Evolutionary conservation across 2,113 vertebrate genomes (phyloP).

Genomic region (Leucopsar rothschildi): DNA sequence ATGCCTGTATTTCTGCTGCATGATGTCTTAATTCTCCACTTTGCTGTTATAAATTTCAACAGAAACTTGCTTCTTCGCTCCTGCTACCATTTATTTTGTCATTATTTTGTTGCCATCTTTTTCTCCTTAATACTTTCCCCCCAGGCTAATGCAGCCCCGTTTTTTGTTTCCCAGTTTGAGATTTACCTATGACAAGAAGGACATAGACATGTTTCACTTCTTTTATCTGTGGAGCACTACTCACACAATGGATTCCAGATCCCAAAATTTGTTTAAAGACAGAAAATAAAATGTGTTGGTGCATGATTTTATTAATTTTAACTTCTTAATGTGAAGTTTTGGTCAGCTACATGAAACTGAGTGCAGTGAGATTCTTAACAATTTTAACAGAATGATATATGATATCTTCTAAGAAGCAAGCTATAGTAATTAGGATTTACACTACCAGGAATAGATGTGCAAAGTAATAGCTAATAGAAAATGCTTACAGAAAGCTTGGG

Average conservation of each 20-base stretch:
- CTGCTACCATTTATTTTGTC: background rate
- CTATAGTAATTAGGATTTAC: background rate
- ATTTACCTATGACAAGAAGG: background rate
- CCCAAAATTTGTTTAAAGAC: background rate
- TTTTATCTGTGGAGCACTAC: background rate
- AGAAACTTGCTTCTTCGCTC: background rate
- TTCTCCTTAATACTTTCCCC: background rate
- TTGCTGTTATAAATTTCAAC: background rate
- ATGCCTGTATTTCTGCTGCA: background rate
- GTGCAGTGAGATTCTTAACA: rapidly evolving
- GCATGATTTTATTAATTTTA: background rate
- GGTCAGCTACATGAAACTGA: background rate
- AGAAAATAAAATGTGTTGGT: background rate
- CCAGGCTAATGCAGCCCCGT: background rate
- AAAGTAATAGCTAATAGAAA: background rate
- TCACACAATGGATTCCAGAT: background rate
- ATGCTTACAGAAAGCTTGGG: background rate
- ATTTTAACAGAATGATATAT: background rate
- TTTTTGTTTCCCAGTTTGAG: background rate
- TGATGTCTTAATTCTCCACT: background rate
- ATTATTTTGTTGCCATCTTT: background rate
- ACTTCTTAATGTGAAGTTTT: background rate
- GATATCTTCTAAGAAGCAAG: background rate
- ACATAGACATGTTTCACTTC: background rate
- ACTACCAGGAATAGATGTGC: background rate